phyloP scores from a whole-genome alignment of 2,113 vertebrate genomes.

The Arvicanthis niloticus region DNA sequence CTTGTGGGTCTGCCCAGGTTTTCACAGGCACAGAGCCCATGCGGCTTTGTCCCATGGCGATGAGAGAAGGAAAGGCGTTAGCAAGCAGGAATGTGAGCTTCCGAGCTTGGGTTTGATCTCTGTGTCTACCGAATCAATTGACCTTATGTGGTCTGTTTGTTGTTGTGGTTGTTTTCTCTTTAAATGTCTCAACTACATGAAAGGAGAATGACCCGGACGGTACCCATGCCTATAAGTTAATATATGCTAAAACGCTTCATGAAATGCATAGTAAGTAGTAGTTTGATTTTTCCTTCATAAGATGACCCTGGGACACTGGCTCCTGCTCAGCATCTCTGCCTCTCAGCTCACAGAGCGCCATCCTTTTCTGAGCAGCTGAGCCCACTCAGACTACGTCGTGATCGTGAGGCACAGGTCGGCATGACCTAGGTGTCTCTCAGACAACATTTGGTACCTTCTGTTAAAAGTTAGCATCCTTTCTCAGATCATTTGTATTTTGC shows the following conservation, averaged over 20 bases:
- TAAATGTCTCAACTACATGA: background rate
- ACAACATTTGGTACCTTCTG: background rate
- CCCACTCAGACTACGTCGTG: background rate
- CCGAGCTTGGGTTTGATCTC: background rate
- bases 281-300: background rate
- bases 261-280: background rate
- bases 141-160: background rate
- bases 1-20: background rate
- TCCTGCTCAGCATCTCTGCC: background rate
- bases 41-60: background rate
- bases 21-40: background rate
- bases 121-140: background rate
- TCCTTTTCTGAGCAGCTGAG: background rate
- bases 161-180: background rate
- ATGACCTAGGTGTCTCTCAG: background rate
- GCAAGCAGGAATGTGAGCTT: background rate
- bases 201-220: background rate
- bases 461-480: background rate
- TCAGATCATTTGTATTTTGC: background rate
- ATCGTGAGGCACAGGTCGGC: background rate
- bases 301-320: background rate
- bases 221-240: background rate
- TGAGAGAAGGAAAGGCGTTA: background rate
- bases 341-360: background rate
- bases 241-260: background rate